Conservation (phyloP, 2,888 invertebrate species). For the Andrena flavipes region DNA sequence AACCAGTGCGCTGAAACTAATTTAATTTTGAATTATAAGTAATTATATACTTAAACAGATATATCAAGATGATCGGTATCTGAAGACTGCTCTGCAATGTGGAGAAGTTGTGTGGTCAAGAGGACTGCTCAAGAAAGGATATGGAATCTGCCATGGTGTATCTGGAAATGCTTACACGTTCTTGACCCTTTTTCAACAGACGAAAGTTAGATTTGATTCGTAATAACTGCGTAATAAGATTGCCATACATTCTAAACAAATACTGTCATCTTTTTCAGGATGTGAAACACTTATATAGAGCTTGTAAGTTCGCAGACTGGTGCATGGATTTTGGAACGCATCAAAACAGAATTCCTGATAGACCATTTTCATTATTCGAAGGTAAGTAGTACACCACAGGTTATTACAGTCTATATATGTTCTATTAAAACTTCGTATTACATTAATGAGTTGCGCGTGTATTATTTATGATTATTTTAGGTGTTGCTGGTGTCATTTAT, state of each 20-base stretch:
- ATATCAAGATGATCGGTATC: constrained; percentile 89
- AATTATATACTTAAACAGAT: constrained; percentile 85
- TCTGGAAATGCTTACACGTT: constrained; percentile 95
- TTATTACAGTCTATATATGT: not conserved
- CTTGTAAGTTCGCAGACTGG: constrained; percentile 93
- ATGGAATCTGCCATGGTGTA: constrained; percentile 95
- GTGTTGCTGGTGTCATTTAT: constrained; percentile 91
- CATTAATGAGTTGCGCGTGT: constrained; percentile 15
- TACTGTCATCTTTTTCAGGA: constrained; percentile 85
- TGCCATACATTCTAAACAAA: constrained; percentile 14
- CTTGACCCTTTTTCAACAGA: constrained; percentile 91
- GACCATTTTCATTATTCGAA: constrained; percentile 94
- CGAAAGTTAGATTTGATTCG: constrained; percentile 85
- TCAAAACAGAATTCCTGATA: constrained; percentile 88
- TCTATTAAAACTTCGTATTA: not conserved
- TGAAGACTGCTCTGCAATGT: constrained; percentile 89
- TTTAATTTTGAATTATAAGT: no score
- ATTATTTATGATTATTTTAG: constrained; percentile 76
- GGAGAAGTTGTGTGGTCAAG: constrained; percentile 93
- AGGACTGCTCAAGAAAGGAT: constrained; percentile 93
- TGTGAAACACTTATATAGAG: constrained; percentile 90
- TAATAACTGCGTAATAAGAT: not conserved
- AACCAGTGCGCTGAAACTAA: no score
- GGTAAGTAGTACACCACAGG: constrained; percentile 84
- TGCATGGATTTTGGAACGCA: constrained; percentile 90